These are phyloP conservation scores for Antrozous pallidus DNA, from an alignment of 2,797 vertebrate species.

Conservation along the genomic window DNA sequence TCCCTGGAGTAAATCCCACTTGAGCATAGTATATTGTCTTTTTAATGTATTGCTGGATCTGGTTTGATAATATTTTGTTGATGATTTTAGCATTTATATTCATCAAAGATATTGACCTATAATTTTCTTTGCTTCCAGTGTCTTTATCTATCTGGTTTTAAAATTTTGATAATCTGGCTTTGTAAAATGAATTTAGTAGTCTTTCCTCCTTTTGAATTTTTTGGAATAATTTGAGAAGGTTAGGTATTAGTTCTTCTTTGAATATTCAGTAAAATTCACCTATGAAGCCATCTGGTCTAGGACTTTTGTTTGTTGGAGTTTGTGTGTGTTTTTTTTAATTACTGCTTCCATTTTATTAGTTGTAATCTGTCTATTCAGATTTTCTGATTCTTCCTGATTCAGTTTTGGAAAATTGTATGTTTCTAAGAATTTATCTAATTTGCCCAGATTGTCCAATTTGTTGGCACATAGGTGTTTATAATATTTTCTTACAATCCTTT, in stretches of 20 bases:
- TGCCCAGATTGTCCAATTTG: no score
- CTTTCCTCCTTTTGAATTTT: not conserved
- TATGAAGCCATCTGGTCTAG: no score
- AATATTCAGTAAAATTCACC: no score
- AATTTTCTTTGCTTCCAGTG: not conserved
- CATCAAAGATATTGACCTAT: not conserved
- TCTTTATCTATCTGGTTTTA: not conserved
- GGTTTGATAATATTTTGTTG: not conserved
- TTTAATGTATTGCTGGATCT: not conserved
- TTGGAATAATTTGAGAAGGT: not conserved
- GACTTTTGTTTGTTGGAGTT: no score
- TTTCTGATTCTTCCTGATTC: not conserved
- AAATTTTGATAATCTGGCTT: not conserved
- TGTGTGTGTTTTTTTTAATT: no score
- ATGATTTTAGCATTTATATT: not conserved
- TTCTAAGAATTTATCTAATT: no score
- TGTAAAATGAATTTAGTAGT: not conserved
- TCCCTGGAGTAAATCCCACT: not conserved
- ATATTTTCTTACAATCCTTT: no score
- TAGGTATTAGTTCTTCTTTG: no score
- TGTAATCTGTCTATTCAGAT: no score
- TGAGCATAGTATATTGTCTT: not conserved
- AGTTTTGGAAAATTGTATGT: no score
- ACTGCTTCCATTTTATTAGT: no score
- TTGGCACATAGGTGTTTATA: no score